Evolutionary conservation across 2,113 vertebrate genomes (phyloP), one percentile per base, ranked within the genome.

Genomic region (Taurulus bubalis): DNA sequence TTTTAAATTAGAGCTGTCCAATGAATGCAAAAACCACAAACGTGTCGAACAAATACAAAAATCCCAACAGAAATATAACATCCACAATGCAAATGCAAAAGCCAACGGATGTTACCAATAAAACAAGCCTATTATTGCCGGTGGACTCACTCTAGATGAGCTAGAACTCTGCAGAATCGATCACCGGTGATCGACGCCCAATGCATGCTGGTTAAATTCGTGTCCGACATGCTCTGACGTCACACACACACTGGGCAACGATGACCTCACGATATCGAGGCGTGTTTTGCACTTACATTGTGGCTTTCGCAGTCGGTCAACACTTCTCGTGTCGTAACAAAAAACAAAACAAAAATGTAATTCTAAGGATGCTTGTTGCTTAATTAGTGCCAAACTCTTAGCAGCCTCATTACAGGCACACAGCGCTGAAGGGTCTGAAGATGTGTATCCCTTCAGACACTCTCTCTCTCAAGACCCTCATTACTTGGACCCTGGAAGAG

Each of bases 331-430:
- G n/a, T n/a, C n/a, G n/a, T n/a, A n/a, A n/a, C n/a, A n/a, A n/a
- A n/a, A n/a, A n/a, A n/a, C n/a, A n/a, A n/a, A n/a, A n/a, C n/a
- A n/a, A n/a, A n/a, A n/a, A n/a, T n/a, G n/a, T n/a, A n/a, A n/a
- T n/a, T n/a, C n/a, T n/a, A n/a, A 84, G 69, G 36, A 73, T 11
- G 80, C 40, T 22, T 36, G 24, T 49, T 34, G 58, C 45, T 83
- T 85, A 82, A 90, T 93, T 86, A 88, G 75, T 2, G 1, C 24
- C 74, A 77, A 92, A 86, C 85, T 82, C 62, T 68, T 28, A 55
- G 75, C 72, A 75, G 75, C 82, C 86, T 89, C 82, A 86, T 83
- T 82, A 84, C 55, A 79, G 45, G 32, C 53, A 71, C 88, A 88
- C 42, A 58, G 16, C 1, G 47, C 84, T 72, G 67, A 64, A 88